These are phyloP conservation scores for Oncorhynchus kisutch DNA, from an alignment of 2,113 vertebrate genomes.

Conservation along the genomic window DNA sequence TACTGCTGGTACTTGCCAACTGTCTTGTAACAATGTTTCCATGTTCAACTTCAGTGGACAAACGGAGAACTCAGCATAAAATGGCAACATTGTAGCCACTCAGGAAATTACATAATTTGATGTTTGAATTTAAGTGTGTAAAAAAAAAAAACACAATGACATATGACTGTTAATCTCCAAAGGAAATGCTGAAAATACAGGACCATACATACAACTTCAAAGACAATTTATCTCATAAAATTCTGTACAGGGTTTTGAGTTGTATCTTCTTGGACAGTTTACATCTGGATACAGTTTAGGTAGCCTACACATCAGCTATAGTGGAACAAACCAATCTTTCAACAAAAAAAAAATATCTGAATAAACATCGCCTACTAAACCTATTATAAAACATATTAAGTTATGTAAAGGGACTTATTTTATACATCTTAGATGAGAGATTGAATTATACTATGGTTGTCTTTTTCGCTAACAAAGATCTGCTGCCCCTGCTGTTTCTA, in stretches of 20 bases:
- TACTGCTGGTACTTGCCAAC: not conserved
- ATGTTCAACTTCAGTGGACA: too few relatives aligned
- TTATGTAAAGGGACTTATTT: not conserved
- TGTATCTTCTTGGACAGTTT: not conserved
- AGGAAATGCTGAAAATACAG: not conserved
- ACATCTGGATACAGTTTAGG: not conserved
- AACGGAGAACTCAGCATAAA: too few relatives aligned
- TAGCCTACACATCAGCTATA: not conserved
- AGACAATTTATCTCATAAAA: not conserved
- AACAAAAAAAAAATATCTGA: too few relatives aligned
- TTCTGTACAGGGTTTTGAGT: not conserved
- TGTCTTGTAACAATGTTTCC: not conserved
- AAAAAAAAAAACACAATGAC: too few relatives aligned
- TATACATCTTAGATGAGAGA: not conserved
- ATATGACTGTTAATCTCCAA: not conserved
- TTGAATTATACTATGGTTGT: not conserved
- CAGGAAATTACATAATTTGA: too few relatives aligned
- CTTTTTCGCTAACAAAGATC: not conserved
- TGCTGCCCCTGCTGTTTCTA: not conserved
- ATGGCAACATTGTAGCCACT: too few relatives aligned
- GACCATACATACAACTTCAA: not conserved
- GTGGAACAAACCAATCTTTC: not conserved
- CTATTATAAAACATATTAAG: not conserved
- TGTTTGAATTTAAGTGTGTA: too few relatives aligned
- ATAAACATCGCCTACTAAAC: not conserved